Evolutionary conservation across 2,113 vertebrate species (phyloP), one percentile per base, ranked within the genome.

Genomic region (Salvelinus alpinus): DNA sequence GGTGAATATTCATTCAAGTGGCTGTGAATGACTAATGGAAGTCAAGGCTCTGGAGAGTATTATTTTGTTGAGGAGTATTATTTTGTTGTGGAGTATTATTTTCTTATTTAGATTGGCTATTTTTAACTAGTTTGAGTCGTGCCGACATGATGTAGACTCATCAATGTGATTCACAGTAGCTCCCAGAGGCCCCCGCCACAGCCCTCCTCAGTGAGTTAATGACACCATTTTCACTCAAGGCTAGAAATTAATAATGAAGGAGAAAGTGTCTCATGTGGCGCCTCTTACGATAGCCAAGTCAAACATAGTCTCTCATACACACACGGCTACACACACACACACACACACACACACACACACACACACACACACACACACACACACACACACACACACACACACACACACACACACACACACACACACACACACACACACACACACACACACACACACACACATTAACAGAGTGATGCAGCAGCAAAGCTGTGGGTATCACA

Each of bases 151-250:
- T 81, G 74, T 78, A 73, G 82, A 83, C 82, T 71, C 77, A 44
- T 44, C 38, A 44, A 44, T 44, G 38, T 44, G 38, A 92, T 86
- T 89, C 85, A 85, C 82, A 77, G 74, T 78, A 72, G 71, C 74
- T 87, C 91, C 87, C 88, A 68, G 78, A 85, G 80, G 86, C 76
- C 78, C 75, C 73, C 73, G 76, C 82, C 81, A 27, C 79, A 80
- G 72, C 64, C 1, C 71, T 87, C 86, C 88, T 84, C 84, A 82
- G 90, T 88, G 90, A 92, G 87, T 88, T 87, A 85, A 80, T 91
- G 91, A 91, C 92, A 91, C 86, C 82, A 72, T 90, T 92, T 79
- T 90, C 76, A 82, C 81, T 87, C 64, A 76, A 82, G 82, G 75
- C 79, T 85, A 85, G 80, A 82, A 85, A 88, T 85, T 88, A 88